Conservation (phyloP, 1,140 invertebrate species). For the Andricus grossulariae region DNA sequence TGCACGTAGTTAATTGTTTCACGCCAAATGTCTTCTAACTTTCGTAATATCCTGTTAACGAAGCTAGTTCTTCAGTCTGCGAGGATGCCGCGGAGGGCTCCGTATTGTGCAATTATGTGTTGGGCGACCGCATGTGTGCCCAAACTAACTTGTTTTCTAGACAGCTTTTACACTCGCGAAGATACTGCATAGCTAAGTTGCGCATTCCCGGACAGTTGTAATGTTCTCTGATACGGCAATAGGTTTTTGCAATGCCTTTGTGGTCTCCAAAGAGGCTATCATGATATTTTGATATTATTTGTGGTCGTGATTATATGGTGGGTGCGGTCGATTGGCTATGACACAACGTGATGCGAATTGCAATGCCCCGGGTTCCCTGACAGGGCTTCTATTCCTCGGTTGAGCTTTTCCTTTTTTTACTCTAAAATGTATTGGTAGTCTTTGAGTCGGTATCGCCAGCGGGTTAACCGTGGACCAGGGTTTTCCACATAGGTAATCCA, state of each 20-base stretch:
- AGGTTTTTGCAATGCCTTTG: conserved; percentile 40
- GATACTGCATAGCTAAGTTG: conserved; percentile 35
- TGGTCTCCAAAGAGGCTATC: conserved; percentile 39
- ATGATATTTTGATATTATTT: conserved; percentile 36
- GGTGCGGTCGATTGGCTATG: background rate
- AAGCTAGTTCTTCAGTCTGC: background rate
- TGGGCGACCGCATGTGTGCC: background rate
- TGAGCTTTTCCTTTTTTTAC: no score
- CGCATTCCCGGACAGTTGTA: conserved; percentile 47
- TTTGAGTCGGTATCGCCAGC: no score
- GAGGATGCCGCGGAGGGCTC: background rate
- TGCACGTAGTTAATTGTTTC: no score
- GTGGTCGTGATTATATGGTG: background rate
- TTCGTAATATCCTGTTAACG: background rate
- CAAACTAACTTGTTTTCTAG: background rate
- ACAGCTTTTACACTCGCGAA: background rate
- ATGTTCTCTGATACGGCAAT: background rate
- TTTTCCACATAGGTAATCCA: no score
- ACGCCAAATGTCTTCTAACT: no score
- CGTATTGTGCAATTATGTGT: background rate
- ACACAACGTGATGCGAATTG: background rate
- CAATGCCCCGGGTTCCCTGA: background rate
- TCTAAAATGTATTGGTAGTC: no score
- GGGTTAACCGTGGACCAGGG: no score
- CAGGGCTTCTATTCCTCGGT: no score